Percentiles rank a stretch among this genome's conserved stretches.
Conservation (phyloP, 2,113 vertebrate species). For the Emydura subglobosa region DNA sequence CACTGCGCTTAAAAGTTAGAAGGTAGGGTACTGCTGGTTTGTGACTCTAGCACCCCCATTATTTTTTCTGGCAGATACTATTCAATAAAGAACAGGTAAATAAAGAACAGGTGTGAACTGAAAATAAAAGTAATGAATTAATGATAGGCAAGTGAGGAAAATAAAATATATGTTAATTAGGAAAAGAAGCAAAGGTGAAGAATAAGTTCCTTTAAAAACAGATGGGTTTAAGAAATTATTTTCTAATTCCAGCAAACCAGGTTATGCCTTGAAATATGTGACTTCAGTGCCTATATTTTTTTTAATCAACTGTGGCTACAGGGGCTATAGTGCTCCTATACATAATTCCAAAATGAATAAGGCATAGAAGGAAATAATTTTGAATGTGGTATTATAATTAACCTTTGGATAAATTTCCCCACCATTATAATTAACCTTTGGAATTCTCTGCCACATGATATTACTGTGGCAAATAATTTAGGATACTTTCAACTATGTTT, state of each 20-base stretch:
- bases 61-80: too few relatives aligned
- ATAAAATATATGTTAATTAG: not conserved
- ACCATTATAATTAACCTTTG: not conserved
- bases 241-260: not conserved
- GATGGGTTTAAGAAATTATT: not conserved
- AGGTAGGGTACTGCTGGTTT: too few relatives aligned
- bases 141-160: not conserved
- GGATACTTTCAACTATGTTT: not conserved
- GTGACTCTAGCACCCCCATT: too few relatives aligned
- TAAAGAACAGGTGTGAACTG: not conserved
- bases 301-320: not conserved
- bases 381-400: too few relatives aligned
- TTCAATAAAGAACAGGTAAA: too few relatives aligned
- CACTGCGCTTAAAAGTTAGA: too few relatives aligned
- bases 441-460: not conserved
- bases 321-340: not conserved
- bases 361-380: too few relatives aligned
- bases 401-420: not conserved
- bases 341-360: too few relatives aligned
- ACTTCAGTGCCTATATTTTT: not conserved
- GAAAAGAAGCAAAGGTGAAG: not conserved
- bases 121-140: not conserved
- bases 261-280: not conserved
- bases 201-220: not conserved
- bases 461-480: not conserved